Percentiles rank a stretch among this genome's conserved stretches.
These are phyloP conservation scores for Cephus nigrinus DNA, from an alignment of 2,888 invertebrate species.

Conservation along the genomic window DNA sequence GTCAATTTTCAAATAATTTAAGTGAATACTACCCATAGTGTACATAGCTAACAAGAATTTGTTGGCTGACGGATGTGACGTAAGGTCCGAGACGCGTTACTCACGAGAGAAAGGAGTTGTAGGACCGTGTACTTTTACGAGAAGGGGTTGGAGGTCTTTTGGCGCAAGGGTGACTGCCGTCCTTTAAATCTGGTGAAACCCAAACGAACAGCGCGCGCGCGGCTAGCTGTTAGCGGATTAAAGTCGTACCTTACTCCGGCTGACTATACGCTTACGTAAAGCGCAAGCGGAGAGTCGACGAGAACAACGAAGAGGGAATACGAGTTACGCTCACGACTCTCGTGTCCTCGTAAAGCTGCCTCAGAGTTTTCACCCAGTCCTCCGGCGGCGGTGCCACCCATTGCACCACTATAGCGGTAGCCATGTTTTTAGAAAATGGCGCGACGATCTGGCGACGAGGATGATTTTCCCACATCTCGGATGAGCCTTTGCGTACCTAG, in stretches of 20 bases:
- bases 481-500: background rate
- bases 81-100: background rate
- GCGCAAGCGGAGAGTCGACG: slow-evolving; percentile 12
- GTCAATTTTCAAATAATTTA: background rate
- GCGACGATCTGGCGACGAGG: background rate
- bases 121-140: background rate
- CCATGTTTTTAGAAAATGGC: background rate
- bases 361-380: slow-evolving; percentile 31
- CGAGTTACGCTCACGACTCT: slow-evolving; percentile 47
- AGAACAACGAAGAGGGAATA: slow-evolving; percentile 12
- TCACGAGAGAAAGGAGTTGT: background rate
- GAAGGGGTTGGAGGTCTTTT: background rate
- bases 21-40: background rate
- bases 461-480: background rate
- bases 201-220: slow-evolving; percentile 44
- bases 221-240: slow-evolving; percentile 55
- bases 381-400: slow-evolving; percentile 2
- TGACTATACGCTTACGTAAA: slow-evolving; percentile 21
- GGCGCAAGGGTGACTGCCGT: background rate
- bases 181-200: slow-evolving; percentile 50
- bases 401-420: background rate
- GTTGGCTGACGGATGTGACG: background rate
- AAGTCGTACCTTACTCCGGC: slow-evolving; percentile 43
- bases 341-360: slow-evolving; percentile 51
- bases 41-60: background rate